A percentile compares a stretch with the other conserved stretches of the same genome.
Evolutionary conservation across 2,113 vertebrate species (phyloP).

Genomic region (Tichodroma muraria): DNA sequence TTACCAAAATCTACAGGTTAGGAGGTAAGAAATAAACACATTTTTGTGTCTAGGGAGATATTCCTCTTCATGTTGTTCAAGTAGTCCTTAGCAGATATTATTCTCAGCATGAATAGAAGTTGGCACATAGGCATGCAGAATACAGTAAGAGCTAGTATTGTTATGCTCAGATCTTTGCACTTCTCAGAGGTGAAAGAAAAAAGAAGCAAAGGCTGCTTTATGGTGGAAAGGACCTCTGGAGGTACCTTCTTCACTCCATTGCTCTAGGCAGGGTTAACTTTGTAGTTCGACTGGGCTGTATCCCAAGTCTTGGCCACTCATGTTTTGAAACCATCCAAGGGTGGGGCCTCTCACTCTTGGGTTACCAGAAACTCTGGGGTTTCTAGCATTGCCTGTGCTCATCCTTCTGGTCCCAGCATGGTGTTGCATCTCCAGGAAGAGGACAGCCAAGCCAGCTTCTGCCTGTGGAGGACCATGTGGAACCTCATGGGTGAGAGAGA

Average conservation of each 20-base stretch:
- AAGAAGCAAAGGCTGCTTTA: neutral
- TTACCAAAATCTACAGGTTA: neutral
- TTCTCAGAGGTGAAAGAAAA: neutral
- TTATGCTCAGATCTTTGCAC: neutral
- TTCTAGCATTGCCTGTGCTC: neutral
- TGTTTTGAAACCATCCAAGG: neutral
- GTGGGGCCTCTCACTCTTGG: neutral
- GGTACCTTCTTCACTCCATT: neutral
- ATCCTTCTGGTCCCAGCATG: rapidly evolving
- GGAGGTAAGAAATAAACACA: neutral
- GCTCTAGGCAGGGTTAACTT: neutral
- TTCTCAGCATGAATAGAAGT: neutral
- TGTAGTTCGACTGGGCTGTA: neutral
- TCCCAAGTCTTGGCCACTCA: neutral
- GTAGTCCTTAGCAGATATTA: neutral
- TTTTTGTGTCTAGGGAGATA: neutral
- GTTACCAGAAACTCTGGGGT: too few relatives aligned
- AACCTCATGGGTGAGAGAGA: neutral
- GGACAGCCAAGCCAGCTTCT: neutral
- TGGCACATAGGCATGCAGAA: neutral
- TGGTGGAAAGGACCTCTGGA: neutral
- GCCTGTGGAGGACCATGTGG: neutral
- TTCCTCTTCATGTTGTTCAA: neutral
- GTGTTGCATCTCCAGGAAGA: neutral
- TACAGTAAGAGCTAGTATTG: neutral